Evolutionary conservation across 1,140 invertebrate genomes (phyloP).

Genomic region (Conus ventricosus): DNA sequence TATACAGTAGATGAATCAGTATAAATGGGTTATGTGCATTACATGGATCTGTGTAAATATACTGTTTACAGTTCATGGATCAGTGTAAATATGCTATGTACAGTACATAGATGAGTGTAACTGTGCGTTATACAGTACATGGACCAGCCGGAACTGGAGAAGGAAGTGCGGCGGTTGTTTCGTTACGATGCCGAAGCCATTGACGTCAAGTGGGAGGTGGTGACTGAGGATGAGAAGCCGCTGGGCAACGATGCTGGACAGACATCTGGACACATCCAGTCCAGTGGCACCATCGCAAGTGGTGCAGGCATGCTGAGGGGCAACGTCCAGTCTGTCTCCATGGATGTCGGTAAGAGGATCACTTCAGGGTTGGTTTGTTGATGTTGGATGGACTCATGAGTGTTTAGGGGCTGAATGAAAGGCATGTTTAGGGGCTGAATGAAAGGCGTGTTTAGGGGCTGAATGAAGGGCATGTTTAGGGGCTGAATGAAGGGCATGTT

Average conservation of each 20-base stretch:
- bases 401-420: no score
- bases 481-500: no score
- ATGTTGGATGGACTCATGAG: no score
- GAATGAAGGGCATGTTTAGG: no score
- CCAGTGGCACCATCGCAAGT: constrained; percentile 35
- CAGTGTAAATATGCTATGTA: no score
- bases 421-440: no score
- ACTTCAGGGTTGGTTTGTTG: no score
- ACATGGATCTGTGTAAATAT: background rate
- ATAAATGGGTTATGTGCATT: background rate
- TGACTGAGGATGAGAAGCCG: constrained; percentile 85
- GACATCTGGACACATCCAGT: constrained; percentile 42
- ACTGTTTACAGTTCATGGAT: background rate
- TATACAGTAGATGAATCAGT: no score
- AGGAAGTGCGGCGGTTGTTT: constrained; percentile 93
- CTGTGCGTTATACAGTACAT: constrained; percentile 79
- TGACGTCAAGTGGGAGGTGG: constrained; percentile 92
- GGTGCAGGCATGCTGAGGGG: constrained; percentile 18
- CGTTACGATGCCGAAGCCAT: constrained; percentile 94
- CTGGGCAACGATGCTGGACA: constrained; percentile 47
- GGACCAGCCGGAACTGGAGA: constrained; percentile 98
- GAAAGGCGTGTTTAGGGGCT: no score
- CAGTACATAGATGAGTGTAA: background rate
- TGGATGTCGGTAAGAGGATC: constrained; percentile 57
- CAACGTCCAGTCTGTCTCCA: constrained; percentile 54